Percentiles rank a stretch among this genome's conserved stretches.
Evolutionary conservation across 1,140 invertebrate species (phyloP).

Genomic region (Stegodyphus mimosarum): DNA sequence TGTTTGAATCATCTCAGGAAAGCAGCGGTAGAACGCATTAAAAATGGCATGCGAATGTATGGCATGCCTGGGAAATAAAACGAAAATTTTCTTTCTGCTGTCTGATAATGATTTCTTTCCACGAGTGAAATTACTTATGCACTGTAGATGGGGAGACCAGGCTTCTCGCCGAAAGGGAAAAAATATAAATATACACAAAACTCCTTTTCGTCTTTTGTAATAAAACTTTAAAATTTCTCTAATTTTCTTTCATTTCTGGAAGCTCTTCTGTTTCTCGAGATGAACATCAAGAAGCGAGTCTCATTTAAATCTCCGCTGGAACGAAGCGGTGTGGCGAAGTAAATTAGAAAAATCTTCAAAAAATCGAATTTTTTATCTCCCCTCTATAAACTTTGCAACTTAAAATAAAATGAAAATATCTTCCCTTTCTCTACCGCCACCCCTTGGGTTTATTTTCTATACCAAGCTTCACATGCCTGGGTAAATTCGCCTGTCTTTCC

Average conservation of each 20-base stretch:
- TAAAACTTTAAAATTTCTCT: conserved; percentile 38
- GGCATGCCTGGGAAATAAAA: too few relatives aligned
- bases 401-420: conserved; percentile 20
- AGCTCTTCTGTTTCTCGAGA: background rate
- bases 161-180: too few relatives aligned
- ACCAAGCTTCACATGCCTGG: conserved; percentile 1
- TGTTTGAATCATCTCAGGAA: too few relatives aligned
- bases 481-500: conserved; percentile 9
- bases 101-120: conserved; percentile 16
- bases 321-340: conserved; percentile 3
- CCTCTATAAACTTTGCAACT: conserved; percentile 2
- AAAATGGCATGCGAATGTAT: too few relatives aligned
- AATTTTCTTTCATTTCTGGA: conserved; percentile 39
- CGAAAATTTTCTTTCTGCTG: background rate
- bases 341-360: conserved; percentile 27
- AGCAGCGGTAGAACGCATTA: too few relatives aligned
- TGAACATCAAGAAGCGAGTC: background rate
- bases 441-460: conserved; percentile 8
- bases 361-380: background rate
- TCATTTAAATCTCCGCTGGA: conserved; percentile 23
- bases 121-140: background rate
- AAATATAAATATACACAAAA: too few relatives aligned
- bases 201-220: background rate
- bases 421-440: background rate
- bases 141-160: background rate